phyloP scores from a whole-genome alignment of 2,888 invertebrate species.

The Mactromeris polynyma region DNA sequence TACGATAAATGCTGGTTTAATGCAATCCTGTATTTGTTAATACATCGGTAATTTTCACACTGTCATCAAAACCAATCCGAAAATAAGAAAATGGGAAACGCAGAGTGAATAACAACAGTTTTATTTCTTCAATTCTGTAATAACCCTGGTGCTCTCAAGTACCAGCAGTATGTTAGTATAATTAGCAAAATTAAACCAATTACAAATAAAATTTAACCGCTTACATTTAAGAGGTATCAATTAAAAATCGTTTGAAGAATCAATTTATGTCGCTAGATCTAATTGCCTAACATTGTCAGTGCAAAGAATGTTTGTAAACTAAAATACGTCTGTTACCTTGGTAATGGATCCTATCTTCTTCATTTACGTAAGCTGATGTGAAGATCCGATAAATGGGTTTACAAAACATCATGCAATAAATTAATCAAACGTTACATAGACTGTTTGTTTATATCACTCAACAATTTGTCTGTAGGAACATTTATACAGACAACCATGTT shows the following conservation, averaged over 20 bases:
- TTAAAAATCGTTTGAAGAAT: slow-evolving; percentile 5
- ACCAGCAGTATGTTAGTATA: too few species aligned
- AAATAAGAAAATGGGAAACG: too few species aligned
- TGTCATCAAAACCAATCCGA: too few species aligned
- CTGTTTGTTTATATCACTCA: background rate
- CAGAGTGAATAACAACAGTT: too few species aligned
- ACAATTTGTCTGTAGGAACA: background rate
- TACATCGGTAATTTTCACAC: too few species aligned
- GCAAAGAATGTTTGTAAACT: background rate
- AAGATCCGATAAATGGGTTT: background rate
- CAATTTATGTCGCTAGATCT: background rate
- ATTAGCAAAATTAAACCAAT: background rate
- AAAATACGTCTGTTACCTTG: background rate
- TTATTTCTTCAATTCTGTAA: too few species aligned
- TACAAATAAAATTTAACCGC: background rate
- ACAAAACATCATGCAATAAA: background rate
- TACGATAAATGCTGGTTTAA: too few species aligned
- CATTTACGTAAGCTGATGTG: background rate
- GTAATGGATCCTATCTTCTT: background rate
- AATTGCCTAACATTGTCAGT: background rate
- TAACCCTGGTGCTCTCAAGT: too few species aligned
- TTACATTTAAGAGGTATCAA: background rate
- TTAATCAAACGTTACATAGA: background rate
- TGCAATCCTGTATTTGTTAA: too few species aligned
- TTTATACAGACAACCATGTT: too few species aligned